These are phyloP conservation scores for Trichopoda pennipes DNA, from an alignment of 2,888 invertebrate species.

Conservation along the genomic window DNA sequence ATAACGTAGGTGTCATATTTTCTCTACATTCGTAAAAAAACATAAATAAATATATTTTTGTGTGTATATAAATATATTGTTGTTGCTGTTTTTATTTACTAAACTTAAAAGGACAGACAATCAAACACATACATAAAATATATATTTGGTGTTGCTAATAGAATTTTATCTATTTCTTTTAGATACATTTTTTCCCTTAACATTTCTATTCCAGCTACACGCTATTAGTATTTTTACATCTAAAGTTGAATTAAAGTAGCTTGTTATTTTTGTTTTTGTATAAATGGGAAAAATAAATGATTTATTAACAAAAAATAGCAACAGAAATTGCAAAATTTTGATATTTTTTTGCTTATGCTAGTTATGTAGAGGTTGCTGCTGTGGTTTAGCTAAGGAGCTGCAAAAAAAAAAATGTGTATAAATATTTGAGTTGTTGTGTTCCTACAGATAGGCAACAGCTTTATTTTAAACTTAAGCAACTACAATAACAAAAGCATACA, in stretches of 20 bases:
- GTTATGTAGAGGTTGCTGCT: constrained; percentile 14
- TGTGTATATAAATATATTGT: constrained; percentile 29
- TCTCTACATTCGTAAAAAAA: constrained; percentile 9
- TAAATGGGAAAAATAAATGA: not conserved
- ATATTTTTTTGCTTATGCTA: too few species aligned
- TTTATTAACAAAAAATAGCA: constrained; percentile 6
- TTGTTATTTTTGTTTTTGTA: constrained; percentile 27
- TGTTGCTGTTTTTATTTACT: constrained; percentile 29
- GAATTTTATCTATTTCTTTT: constrained; percentile 51
- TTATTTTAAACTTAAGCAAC: constrained; percentile 4
- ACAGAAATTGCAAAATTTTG: constrained; percentile 25
- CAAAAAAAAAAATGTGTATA: constrained; percentile 32
- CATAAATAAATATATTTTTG: not conserved
- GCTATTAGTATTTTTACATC: not conserved
- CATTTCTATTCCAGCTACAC: constrained; percentile 1
- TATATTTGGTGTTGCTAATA: constrained; percentile 42
- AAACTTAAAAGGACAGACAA: not conserved
- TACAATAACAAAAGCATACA: not conserved
- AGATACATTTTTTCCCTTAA: constrained; percentile 41
- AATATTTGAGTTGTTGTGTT: constrained; percentile 41
- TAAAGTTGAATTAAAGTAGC: not conserved
- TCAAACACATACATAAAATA: constrained; percentile 42
- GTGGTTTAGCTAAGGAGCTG: constrained; percentile 26
- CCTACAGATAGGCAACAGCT: constrained; percentile 58
- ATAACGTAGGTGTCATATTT: constrained; percentile 42